phyloP scores from a whole-genome alignment of 1,140 invertebrate genomes.

The Tetragnatha versicolor region DNA sequence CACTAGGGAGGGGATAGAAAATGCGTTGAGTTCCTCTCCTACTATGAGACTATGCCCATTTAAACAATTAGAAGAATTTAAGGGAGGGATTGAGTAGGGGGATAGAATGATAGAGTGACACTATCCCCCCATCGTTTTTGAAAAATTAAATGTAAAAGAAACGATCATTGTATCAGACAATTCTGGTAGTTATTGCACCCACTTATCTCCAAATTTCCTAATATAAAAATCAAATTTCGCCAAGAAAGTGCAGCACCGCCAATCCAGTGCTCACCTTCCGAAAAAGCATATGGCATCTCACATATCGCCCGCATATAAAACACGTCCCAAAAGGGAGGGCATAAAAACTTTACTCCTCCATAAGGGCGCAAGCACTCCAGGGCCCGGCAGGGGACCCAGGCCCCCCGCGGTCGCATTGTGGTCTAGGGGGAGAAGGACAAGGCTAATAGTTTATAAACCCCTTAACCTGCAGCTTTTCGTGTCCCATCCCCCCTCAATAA shows the following conservation, averaged over 20 bases:
- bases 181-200: too few species aligned
- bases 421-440: background rate
- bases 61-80: too few species aligned
- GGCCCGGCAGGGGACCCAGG: constrained; percentile 3
- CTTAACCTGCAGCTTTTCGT: constrained; percentile 16
- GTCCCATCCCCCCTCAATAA: background rate
- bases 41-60: too few species aligned
- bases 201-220: too few species aligned
- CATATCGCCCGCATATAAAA: constrained; percentile 48
- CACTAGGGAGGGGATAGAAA: too few species aligned
- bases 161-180: too few species aligned
- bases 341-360: constrained; percentile 51
- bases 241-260: constrained; percentile 4
- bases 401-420: constrained; percentile 12
- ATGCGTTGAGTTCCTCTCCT: too few species aligned
- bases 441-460: constrained; percentile 50
- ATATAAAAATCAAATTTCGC: too few species aligned
- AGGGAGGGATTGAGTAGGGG: too few species aligned
- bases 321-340: constrained; percentile 19
- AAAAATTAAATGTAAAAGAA: too few species aligned
- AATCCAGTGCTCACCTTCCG: background rate
- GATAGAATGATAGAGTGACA: too few species aligned
- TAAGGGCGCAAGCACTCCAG: constrained; percentile 43
- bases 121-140: too few species aligned
- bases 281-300: constrained; percentile 39